Percentiles rank a stretch among this genome's conserved stretches.
These are phyloP conservation scores for Ormyrus pomaceus DNA, from an alignment of 2,888 invertebrate species.

Conservation along the genomic window DNA sequence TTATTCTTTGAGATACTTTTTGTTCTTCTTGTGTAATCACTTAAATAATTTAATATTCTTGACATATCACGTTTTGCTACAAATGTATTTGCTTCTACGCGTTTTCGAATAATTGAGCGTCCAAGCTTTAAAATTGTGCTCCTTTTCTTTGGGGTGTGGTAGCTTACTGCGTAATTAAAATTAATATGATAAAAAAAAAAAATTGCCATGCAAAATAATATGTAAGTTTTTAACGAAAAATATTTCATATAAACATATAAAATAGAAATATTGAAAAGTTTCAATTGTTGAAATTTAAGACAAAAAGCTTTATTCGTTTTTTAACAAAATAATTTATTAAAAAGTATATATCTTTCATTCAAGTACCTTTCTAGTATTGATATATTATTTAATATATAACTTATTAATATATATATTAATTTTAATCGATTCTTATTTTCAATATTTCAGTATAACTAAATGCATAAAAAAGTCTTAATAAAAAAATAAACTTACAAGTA, in stretches of 20 bases:
- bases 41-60: constrained; percentile 44
- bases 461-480: constrained; percentile 10
- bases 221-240: constrained; percentile 6
- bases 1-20: constrained; percentile 51
- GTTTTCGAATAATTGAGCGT: constrained; percentile 67
- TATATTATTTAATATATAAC: background rate
- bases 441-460: constrained; percentile 28
- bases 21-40: constrained; percentile 38
- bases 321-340: background rate
- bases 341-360: background rate
- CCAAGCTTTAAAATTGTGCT: constrained; percentile 69
- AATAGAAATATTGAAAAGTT: background rate
- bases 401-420: constrained; percentile 8
- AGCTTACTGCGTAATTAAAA: constrained; percentile 58
- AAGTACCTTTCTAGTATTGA: background rate
- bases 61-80: constrained; percentile 49
- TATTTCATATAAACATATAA: background rate
- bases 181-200: constrained; percentile 53
- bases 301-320: too few species aligned
- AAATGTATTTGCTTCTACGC: constrained; percentile 54
- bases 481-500: constrained; percentile 76
- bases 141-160: constrained; percentile 61
- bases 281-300: too few species aligned
- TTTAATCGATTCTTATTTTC: background rate
- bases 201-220: constrained; percentile 50